These are phyloP conservation scores for Pluvialis apricaria DNA, from an alignment of 2,113 vertebrate species.

Conservation along the genomic window DNA sequence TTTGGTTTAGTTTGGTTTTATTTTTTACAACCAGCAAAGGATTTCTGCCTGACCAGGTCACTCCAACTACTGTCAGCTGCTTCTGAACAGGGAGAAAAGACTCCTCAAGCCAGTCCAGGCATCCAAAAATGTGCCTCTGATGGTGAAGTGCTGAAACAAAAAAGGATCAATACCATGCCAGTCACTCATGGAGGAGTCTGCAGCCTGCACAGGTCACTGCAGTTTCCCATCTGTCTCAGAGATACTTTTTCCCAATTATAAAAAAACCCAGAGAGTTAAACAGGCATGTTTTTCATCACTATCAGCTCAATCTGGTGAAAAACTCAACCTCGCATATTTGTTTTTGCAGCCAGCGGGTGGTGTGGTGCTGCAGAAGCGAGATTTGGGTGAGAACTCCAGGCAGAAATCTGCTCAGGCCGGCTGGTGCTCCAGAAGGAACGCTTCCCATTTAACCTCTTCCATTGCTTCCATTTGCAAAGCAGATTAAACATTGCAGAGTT, in stretches of 20 bases:
- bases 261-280: constrained; percentile 50
- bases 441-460: constrained; percentile 62
- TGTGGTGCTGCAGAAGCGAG: constrained; percentile 44
- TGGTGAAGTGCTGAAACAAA: not conserved
- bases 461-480: constrained; percentile 43
- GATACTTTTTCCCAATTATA: constrained; percentile 50
- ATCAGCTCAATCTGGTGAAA: constrained; percentile 59
- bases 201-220: constrained; percentile 29
- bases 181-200: not conserved
- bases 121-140: not conserved
- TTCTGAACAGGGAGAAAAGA: not conserved
- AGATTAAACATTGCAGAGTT: constrained; percentile 34
- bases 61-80: not conserved
- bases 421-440: constrained; percentile 58
- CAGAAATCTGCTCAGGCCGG: constrained; percentile 58
- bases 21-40: not conserved
- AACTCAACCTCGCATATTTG: constrained; percentile 60
- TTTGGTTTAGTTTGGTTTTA: not conserved
- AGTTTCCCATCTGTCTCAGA: constrained; percentile 43
- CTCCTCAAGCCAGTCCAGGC: not conserved
- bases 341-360: constrained; percentile 65
- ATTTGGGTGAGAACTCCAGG: constrained; percentile 61
- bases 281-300: constrained; percentile 65
- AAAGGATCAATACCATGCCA: constrained; percentile 23
- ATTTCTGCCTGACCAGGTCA: not conserved